These are phyloP conservation scores for Hydrolagus affinis DNA, from an alignment of 2,113 vertebrate genomes.

Conservation along the genomic window DNA sequence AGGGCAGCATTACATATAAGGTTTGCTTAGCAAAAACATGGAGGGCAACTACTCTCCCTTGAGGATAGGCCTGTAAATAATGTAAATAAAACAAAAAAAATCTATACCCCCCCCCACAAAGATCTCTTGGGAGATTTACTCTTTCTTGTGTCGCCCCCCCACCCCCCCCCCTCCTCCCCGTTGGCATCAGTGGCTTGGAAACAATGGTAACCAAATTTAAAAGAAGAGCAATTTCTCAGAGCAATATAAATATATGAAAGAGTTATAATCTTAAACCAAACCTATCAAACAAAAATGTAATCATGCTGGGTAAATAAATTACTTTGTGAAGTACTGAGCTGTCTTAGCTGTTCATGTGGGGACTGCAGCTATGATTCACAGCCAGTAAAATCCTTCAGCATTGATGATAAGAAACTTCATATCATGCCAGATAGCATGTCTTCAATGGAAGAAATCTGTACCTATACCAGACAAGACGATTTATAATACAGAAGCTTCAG, in stretches of 20 bases:
- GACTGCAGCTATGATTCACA: not conserved
- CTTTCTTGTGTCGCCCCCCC: no score
- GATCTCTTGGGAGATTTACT: no score
- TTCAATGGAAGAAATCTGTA: not conserved
- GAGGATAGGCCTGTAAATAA: no score
- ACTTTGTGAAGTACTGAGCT: not conserved
- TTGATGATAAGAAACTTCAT: not conserved
- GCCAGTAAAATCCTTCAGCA: not conserved
- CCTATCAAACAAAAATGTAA: not conserved
- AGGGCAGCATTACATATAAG: no score
- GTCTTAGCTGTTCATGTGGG: not conserved
- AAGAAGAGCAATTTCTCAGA: not conserved
- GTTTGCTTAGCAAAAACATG: no score
- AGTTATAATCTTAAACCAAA: not conserved
- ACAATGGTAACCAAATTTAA: not conserved
- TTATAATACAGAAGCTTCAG: no score
- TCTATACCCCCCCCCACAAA: no score
- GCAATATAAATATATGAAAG: not conserved
- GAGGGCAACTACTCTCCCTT: no score
- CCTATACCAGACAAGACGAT: no score
- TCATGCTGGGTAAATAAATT: not conserved
- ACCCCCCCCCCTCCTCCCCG: no score
- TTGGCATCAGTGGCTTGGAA: no score
- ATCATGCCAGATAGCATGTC: not conserved
- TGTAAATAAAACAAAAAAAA: no score